phyloP scores from a whole-genome alignment of 2,888 invertebrate species.

The Chymomyza caudatula region DNA sequence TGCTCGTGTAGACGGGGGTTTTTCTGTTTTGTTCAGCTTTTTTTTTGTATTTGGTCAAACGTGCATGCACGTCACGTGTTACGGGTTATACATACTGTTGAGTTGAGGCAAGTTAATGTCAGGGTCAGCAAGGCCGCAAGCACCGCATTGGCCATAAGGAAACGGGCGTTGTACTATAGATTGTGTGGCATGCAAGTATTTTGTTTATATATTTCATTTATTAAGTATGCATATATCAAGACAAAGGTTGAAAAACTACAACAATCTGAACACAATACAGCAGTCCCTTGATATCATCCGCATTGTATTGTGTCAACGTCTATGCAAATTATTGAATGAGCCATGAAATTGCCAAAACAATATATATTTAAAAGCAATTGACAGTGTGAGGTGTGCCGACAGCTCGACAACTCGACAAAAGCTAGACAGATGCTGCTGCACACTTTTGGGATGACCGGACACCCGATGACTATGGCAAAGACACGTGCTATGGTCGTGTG shows the following conservation, averaged over 20 bases:
- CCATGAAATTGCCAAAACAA: slow-evolving; percentile 9
- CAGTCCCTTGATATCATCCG: not conserved
- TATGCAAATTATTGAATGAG: not conserved
- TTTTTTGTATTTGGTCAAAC: slow-evolving; percentile 53
- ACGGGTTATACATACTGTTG: slow-evolving; percentile 1
- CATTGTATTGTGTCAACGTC: not conserved
- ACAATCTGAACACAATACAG: not conserved
- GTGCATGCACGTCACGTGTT: slow-evolving; percentile 49
- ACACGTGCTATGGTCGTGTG: not conserved
- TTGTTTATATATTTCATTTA: slow-evolving; percentile 33
- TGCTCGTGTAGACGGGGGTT: slow-evolving; percentile 6
- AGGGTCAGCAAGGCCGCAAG: slow-evolving; percentile 51
- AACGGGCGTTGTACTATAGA: not conserved
- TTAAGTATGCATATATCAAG: slow-evolving; percentile 51
- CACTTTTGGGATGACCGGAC: slow-evolving; percentile 43
- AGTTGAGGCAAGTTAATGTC: slow-evolving; percentile 48
- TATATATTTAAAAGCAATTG: slow-evolving; percentile 46
- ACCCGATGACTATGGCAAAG: not conserved
- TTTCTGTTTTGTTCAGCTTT: slow-evolving; percentile 46
- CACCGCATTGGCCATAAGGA: slow-evolving; percentile 1
- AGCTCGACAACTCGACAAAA: slow-evolving; percentile 34
- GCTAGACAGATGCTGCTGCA: slow-evolving; percentile 48
- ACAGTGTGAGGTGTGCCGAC: slow-evolving; percentile 33
- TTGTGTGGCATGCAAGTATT: slow-evolving; percentile 31
- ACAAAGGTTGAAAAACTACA: slow-evolving; percentile 13